These are phyloP conservation scores for Hyppa rectilinea DNA, from an alignment of 2,888 invertebrate species.

Conservation along the genomic window DNA sequence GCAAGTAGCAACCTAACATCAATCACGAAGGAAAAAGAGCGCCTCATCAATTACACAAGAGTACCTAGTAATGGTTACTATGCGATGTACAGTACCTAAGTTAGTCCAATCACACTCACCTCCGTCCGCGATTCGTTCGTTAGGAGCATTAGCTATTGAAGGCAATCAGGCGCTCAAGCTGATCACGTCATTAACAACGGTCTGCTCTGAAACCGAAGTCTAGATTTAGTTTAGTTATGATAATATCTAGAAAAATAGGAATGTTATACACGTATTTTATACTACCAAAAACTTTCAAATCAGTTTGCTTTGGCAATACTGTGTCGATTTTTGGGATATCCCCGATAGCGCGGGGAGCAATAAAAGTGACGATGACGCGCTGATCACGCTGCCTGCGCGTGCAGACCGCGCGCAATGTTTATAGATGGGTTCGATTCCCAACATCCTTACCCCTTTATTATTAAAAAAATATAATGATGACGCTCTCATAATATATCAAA, in stretches of 20 bases:
- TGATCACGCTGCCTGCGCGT: no score
- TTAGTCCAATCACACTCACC: conserved; percentile 7
- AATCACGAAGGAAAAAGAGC: conserved; percentile 1
- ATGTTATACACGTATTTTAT: background rate
- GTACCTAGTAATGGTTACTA: background rate
- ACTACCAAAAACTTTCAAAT: background rate
- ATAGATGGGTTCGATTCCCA: no score
- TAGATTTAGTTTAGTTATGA: background rate
- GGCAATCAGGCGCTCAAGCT: conserved; percentile 24
- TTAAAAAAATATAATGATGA: background rate
- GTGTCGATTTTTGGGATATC: background rate
- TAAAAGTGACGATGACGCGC: no score
- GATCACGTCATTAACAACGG: conserved; percentile 7
- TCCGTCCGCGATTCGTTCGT: background rate
- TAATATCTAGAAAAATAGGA: background rate
- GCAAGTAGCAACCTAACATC: background rate
- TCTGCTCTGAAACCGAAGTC: background rate
- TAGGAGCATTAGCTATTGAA: conserved; percentile 24
- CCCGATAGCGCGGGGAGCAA: no score
- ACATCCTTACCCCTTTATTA: no score
- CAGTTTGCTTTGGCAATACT: background rate
- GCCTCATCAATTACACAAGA: background rate
- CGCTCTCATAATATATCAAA: background rate
- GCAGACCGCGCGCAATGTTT: no score
- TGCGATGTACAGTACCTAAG: conserved; percentile 1